A percentile compares a stretch with the other conserved stretches of the same genome.
Evolutionary conservation across 2,797 vertebrate genomes (phyloP).

Genomic region (Taenioides sp.): DNA sequence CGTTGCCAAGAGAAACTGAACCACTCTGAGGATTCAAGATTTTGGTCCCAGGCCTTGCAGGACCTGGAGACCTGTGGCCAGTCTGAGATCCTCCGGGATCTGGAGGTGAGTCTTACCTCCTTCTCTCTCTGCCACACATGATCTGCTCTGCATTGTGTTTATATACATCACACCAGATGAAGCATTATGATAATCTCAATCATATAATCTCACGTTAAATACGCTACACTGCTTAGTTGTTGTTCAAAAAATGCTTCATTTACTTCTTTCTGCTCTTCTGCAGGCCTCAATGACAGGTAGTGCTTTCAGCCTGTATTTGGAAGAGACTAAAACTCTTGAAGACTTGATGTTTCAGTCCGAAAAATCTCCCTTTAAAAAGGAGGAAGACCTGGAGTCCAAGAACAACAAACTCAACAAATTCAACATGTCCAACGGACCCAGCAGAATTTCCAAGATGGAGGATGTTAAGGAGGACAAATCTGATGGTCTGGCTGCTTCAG

Average conservation of each 20-base stretch:
- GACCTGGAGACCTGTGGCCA: conserved; percentile 98
- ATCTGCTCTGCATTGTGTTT: conserved; percentile 53
- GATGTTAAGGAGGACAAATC: conserved; percentile 33
- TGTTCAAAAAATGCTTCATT: not conserved
- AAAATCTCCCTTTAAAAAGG: conserved; percentile 55
- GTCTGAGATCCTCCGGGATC: conserved; percentile 95
- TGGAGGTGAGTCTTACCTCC: conserved; percentile 84
- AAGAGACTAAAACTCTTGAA: conserved; percentile 77
- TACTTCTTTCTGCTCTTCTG: conserved; percentile 26
- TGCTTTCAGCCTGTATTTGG: conserved; percentile 83
- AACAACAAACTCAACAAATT: conserved; percentile 38
- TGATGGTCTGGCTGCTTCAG: conserved; percentile 75
- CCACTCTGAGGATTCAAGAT: conserved; percentile 83
- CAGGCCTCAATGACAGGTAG: conserved; percentile 95
- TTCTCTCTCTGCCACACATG: conserved; percentile 21
- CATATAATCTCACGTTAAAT: conserved; percentile 65
- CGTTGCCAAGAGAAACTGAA: conserved; percentile 86
- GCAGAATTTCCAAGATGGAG: conserved; percentile 24
- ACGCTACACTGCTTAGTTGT: conserved; percentile 37
- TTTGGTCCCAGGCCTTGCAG: conserved; percentile 96
- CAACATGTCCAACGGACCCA: conserved; percentile 29
- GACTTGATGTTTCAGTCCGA: conserved; percentile 63
- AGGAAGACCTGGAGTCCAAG: conserved; percentile 33
- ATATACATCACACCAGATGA: conserved; percentile 70
- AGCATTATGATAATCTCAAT: conserved; percentile 66